Conservation (phyloP, 2,888 invertebrate species). For the Drosophila multiciliata region DNA sequence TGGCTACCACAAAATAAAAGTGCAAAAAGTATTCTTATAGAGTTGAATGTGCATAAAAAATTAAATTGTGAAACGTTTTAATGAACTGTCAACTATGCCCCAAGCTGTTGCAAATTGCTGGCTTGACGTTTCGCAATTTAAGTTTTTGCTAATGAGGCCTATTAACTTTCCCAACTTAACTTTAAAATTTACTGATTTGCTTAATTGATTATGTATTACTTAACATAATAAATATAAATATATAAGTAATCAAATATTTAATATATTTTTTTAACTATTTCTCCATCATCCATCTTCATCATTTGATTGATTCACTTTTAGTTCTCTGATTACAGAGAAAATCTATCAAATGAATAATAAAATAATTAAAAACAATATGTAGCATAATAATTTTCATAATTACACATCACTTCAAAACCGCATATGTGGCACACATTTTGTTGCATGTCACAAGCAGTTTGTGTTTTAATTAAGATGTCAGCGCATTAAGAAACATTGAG, state of each 20-base stretch:
- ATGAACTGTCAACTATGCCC: slow-evolving; percentile 11
- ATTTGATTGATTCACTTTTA: not conserved
- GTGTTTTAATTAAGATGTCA: slow-evolving; percentile 27
- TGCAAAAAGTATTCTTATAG: slow-evolving; percentile 22
- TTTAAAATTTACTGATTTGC: not conserved
- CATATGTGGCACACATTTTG: not conserved
- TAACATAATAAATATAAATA: not conserved
- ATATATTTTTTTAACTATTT: no score
- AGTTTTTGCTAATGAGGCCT: slow-evolving; percentile 1
- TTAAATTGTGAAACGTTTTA: slow-evolving; percentile 25
- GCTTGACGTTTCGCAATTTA: not conserved
- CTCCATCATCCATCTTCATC: not conserved
- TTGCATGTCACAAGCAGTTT: slow-evolving; percentile 15
- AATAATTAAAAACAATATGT: no score
- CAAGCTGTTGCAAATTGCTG: slow-evolving; percentile 2
- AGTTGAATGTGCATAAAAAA: slow-evolving; percentile 17
- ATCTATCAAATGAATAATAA: no score
- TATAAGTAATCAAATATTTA: not conserved
- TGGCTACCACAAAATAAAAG: slow-evolving; percentile 1
- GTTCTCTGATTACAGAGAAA: no score
- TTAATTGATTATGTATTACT: not conserved
- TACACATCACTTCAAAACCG: not conserved
- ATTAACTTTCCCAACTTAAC: not conserved
- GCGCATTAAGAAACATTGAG: slow-evolving; percentile 21
- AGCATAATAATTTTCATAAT: not conserved